phyloP scores from a whole-genome alignment of 2,797 vertebrate species.

The Rhabdomys pumilio region DNA sequence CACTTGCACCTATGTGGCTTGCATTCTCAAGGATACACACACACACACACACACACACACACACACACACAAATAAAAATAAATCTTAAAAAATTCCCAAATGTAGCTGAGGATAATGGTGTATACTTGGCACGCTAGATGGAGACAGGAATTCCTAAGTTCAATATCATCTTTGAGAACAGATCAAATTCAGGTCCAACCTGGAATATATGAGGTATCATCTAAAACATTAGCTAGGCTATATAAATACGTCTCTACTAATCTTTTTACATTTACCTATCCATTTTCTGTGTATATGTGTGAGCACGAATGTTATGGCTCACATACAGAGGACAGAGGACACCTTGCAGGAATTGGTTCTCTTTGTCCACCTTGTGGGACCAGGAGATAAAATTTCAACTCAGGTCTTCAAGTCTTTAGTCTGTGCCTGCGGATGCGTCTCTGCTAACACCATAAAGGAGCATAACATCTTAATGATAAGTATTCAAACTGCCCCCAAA shows the following conservation, averaged over 20 bases:
- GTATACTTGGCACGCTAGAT: not conserved
- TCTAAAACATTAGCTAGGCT: not conserved
- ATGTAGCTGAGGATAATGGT: not conserved
- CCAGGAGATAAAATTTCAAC: not conserved
- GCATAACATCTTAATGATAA: not conserved
- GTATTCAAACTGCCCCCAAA: not conserved
- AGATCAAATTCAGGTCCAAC: not conserved
- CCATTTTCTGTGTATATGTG: not conserved
- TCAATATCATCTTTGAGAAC: not conserved
- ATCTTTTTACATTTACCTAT: not conserved
- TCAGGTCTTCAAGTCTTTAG: not conserved
- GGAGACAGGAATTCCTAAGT: not conserved
- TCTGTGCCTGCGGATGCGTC: not conserved
- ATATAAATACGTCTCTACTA: not conserved
- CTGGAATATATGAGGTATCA: not conserved
- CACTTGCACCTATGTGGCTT: not conserved
- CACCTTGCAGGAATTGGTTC: not conserved
- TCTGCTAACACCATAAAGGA: not conserved
- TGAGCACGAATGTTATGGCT: not conserved
- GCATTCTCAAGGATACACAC: not conserved
- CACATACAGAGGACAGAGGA: not conserved
- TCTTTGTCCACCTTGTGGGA: not conserved
- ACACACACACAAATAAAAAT: not conserved
- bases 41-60: not conserved
- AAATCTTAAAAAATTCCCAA: not conserved